A percentile compares a stretch with the other conserved stretches of the same genome.
Conservation (phyloP, 2,113 vertebrate genomes). For the Variabilichromis moorii region DNA sequence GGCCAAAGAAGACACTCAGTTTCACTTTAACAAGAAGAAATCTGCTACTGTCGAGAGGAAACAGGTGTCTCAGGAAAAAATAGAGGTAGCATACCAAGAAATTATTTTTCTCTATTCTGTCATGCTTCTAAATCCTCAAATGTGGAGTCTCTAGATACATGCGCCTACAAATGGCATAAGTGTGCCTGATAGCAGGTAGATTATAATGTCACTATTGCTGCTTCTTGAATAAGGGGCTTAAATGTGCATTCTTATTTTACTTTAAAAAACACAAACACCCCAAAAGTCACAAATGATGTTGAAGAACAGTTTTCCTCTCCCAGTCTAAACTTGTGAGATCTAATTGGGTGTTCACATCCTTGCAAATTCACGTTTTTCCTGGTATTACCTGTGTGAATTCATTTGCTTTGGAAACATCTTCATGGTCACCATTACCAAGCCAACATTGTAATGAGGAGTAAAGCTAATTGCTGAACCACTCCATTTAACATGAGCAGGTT, state of each 20-base stretch:
- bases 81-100: constrained; percentile 74
- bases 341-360: not conserved
- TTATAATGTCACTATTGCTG: not conserved
- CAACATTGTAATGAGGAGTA: not conserved
- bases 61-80: constrained; percentile 80
- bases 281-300: not conserved
- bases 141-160: not conserved
- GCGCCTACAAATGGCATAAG: not conserved
- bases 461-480: not conserved
- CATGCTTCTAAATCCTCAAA: not conserved
- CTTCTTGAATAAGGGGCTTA: not conserved
- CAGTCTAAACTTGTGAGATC: not conserved
- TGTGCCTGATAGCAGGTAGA: not conserved
- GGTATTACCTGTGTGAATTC: not conserved
- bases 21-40: constrained; percentile 87
- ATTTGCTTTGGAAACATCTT: not conserved
- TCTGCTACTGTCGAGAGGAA: constrained; percentile 78
- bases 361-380: not conserved
- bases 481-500: not conserved
- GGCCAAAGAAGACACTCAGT: constrained; percentile 85
- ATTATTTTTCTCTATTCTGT: not conserved
- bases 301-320: not conserved
- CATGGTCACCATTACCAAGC: not conserved
- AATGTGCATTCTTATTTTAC: not conserved
- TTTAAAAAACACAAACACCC: not conserved